Evolutionary conservation across 1,140 invertebrate species (phyloP).

Genomic region (Lerema accius): DNA sequence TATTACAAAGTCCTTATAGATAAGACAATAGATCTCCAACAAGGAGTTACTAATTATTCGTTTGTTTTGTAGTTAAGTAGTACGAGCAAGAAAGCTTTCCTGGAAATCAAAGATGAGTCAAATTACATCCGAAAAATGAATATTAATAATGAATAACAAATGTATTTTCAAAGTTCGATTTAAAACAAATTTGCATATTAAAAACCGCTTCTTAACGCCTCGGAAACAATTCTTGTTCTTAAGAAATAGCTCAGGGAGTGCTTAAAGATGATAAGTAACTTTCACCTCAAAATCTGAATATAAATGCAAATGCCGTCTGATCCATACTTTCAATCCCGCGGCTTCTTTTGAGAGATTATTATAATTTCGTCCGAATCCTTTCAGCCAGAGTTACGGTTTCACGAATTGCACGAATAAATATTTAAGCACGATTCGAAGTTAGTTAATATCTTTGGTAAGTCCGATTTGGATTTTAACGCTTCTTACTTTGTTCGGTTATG

Average conservation of each 20-base stretch:
- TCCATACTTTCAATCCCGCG: slow-evolving; percentile 69
- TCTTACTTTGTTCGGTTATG: slow-evolving; percentile 21
- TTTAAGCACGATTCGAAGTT: slow-evolving; percentile 52
- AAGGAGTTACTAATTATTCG: too few species aligned
- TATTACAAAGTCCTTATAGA: too few species aligned
- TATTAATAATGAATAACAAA: background rate
- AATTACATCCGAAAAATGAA: too few species aligned
- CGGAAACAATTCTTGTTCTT: slow-evolving; percentile 2
- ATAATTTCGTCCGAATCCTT: slow-evolving; percentile 70
- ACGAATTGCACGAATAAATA: slow-evolving; percentile 63
- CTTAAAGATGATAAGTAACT: slow-evolving; percentile 68
- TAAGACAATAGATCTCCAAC: too few species aligned
- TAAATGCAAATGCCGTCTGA: slow-evolving; percentile 71
- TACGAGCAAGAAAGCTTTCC: too few species aligned
- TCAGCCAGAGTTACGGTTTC: slow-evolving; percentile 58
- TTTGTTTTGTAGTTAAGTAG: too few species aligned
- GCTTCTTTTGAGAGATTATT: slow-evolving; percentile 72
- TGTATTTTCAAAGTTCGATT: background rate
- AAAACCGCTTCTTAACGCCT: slow-evolving; percentile 8
- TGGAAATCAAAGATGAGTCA: too few species aligned
- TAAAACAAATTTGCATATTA: slow-evolving; percentile 4
- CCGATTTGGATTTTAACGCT: slow-evolving; percentile 30
- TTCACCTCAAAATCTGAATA: slow-evolving; percentile 69
- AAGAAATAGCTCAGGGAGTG: slow-evolving; percentile 43
- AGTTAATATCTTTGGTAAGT: slow-evolving; percentile 30